These are phyloP conservation scores for Numida meleagris DNA, from an alignment of 2,113 vertebrate species.

Conservation along the genomic window DNA sequence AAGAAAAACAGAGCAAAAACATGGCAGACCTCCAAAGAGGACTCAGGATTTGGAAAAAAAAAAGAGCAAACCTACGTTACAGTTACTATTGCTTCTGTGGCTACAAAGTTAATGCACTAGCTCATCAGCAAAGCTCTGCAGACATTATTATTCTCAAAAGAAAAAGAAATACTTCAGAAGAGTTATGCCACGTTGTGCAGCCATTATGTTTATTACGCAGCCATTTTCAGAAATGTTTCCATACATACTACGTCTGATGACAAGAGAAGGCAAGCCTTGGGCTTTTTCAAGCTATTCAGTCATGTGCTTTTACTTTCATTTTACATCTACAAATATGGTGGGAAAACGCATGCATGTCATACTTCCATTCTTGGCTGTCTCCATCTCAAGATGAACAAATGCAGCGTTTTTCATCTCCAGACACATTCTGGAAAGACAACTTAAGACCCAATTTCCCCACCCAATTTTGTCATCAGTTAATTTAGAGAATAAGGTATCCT, in stretches of 20 bases:
- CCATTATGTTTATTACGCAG: not conserved
- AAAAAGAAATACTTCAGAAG: not conserved
- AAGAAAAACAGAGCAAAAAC: slow-evolving; percentile 12
- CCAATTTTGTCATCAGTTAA: not conserved
- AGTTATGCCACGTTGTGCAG: not conserved
- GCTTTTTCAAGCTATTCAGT: not conserved
- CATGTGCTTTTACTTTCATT: not conserved
- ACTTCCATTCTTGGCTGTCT: not conserved
- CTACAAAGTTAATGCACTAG: not conserved
- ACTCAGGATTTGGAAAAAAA: not conserved
- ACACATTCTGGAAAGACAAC: not conserved
- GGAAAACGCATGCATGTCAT: not conserved
- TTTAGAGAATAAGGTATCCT: not conserved
- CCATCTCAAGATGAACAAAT: not conserved
- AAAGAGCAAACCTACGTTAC: not conserved
- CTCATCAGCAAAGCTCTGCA: not conserved
- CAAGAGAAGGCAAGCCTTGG: not conserved
- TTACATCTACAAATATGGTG: not conserved
- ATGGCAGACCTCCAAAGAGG: not conserved
- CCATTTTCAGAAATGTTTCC: not conserved
- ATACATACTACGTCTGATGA: not conserved
- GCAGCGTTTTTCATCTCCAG: not conserved
- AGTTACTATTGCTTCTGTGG: not conserved
- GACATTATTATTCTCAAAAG: not conserved
- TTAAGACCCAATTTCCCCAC: not conserved